These are phyloP conservation scores for Delia radicum DNA, from an alignment of 1,140 invertebrate species.

Conservation along the genomic window DNA sequence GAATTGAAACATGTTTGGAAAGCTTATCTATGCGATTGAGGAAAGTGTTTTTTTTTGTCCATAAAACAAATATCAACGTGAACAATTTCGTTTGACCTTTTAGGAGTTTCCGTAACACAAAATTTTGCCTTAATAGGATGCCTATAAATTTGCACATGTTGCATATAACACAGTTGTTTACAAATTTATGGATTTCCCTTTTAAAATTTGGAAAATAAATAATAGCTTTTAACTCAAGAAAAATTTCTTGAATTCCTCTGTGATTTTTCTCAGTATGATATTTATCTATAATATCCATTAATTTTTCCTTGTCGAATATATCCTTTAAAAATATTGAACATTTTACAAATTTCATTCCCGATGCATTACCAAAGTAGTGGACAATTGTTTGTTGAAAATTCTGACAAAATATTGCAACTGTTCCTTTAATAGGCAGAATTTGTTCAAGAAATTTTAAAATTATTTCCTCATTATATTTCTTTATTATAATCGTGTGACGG, in stretches of 20 bases:
- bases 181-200: background rate
- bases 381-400: background rate
- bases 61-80: slow-evolving; percentile 5
- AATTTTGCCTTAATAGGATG: slow-evolving; percentile 1
- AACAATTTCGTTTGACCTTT: slow-evolving; percentile 10
- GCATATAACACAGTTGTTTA: slow-evolving; percentile 13
- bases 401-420: background rate
- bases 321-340: background rate
- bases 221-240: background rate
- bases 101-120: slow-evolving; percentile 7
- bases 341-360: background rate
- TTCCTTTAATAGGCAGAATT: background rate
- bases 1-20: background rate
- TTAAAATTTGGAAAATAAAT: background rate
- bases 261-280: slow-evolving; percentile 8
- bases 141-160: slow-evolving; percentile 17
- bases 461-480: background rate
- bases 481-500: background rate
- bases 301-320: background rate
- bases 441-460: background rate
- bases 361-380: background rate
- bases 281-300: slow-evolving; percentile 3
- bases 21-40: slow-evolving; percentile 1
- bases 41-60: background rate
- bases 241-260: background rate